A percentile compares a stretch with the other conserved stretches of the same genome.
phyloP scores from a whole-genome alignment of 2,113 vertebrate genomes.

The Pelvicachromis taeniatus region DNA sequence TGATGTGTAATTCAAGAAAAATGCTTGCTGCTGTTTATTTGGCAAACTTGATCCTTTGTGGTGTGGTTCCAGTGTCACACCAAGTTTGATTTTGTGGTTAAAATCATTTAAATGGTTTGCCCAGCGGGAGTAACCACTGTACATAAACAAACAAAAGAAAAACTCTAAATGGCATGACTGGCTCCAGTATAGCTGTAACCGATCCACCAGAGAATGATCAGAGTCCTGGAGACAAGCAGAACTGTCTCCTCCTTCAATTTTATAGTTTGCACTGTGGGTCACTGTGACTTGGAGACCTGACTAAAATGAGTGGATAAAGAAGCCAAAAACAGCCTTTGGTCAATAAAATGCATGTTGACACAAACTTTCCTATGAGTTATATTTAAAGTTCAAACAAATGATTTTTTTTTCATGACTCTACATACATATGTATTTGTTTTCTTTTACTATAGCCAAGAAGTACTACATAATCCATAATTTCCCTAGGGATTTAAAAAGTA shows the following conservation, averaged over 20 bases:
- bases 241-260: neutral
- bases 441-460: neutral
- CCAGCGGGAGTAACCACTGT: neutral
- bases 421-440: neutral
- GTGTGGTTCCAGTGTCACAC: neutral
- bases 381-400: neutral
- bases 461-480: neutral
- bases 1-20: neutral
- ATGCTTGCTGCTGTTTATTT: neutral
- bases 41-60: neutral
- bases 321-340: neutral
- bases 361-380: neutral
- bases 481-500: neutral
- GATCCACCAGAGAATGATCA: neutral
- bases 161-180: neutral
- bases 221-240: neutral
- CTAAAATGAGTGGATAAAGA: neutral
- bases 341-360: neutral
- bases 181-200: neutral
- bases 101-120: neutral
- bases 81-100: neutral
- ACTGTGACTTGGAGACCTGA: neutral
- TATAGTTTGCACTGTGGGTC: neutral
- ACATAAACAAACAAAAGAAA: neutral
- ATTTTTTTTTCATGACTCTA: neutral